Evolutionary conservation across 2,797 vertebrate genomes (phyloP).

Genomic region (Urosaurus nigricauda): DNA sequence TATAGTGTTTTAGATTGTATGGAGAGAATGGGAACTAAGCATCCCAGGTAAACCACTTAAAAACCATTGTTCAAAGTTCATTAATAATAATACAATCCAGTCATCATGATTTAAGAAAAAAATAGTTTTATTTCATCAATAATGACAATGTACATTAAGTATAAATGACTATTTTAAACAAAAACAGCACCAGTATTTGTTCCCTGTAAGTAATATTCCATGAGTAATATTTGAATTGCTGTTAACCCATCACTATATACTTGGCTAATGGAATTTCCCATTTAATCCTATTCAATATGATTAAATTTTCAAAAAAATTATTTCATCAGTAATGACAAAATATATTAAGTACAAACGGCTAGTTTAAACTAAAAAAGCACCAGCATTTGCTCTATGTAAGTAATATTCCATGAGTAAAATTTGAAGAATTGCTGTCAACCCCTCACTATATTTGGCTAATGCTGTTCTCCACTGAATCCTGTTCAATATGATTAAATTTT

Average conservation of each 20-base stretch:
- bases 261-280: no score
- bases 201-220: no score
- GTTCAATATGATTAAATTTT: neutral
- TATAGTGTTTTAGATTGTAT: neutral
- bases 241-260: neutral
- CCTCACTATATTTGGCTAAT: neutral
- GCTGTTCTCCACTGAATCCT: no score
- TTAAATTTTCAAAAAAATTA: neutral
- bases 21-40: neutral
- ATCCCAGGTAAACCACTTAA: neutral
- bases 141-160: neutral
- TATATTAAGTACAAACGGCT: neutral
- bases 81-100: neutral
- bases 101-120: neutral
- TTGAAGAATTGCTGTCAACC: neutral
- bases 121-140: neutral
- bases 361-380: neutral
- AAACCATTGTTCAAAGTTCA: neutral
- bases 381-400: neutral
- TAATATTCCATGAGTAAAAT: neutral
- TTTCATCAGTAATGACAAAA: neutral
- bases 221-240: neutral
- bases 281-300: neutral
- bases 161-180: neutral
- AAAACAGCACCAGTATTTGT: neutral